Evolutionary conservation across 2,888 invertebrate genomes (phyloP).

Genomic region (Sesia apiformis): DNA sequence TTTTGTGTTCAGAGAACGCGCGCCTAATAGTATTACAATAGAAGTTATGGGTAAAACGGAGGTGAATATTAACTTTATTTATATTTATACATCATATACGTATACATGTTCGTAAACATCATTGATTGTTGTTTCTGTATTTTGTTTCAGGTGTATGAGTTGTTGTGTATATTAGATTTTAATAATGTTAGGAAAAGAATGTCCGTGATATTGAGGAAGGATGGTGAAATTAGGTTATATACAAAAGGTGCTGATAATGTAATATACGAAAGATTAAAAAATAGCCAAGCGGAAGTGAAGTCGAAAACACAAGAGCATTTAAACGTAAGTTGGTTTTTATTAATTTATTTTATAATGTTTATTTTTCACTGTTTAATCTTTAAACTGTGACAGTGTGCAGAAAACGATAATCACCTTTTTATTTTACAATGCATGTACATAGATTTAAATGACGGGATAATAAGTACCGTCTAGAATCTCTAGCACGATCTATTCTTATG

Average conservation of each 20-base stretch:
- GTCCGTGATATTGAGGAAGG: slow-evolving; percentile 94
- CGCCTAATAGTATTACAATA: slow-evolving; percentile 94
- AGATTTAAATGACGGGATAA: too few species aligned
- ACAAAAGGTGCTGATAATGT: slow-evolving; percentile 99
- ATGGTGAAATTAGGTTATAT: slow-evolving; percentile 89
- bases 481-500: too few species aligned
- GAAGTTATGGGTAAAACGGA: slow-evolving; percentile 88
- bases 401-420: too few species aligned
- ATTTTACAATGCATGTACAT: too few species aligned
- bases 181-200: slow-evolving; percentile 99
- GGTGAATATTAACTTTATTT: slow-evolving; percentile 37
- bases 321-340: slow-evolving; percentile 79
- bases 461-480: too few species aligned
- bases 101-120: background rate
- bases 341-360: background rate
- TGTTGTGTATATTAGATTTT: slow-evolving; percentile 98
- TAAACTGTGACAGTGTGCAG: background rate
- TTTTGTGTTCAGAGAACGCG: slow-evolving; percentile 95
- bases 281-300: slow-evolving; percentile 84
- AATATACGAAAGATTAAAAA: slow-evolving; percentile 93
- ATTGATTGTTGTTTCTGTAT: background rate
- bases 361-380: background rate
- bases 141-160: slow-evolving; percentile 87
- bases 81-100: background rate
- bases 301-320: slow-evolving; percentile 93